Evolutionary conservation across 1,140 invertebrate genomes (phyloP).

Genomic region (Lordiphosa collinella): DNA sequence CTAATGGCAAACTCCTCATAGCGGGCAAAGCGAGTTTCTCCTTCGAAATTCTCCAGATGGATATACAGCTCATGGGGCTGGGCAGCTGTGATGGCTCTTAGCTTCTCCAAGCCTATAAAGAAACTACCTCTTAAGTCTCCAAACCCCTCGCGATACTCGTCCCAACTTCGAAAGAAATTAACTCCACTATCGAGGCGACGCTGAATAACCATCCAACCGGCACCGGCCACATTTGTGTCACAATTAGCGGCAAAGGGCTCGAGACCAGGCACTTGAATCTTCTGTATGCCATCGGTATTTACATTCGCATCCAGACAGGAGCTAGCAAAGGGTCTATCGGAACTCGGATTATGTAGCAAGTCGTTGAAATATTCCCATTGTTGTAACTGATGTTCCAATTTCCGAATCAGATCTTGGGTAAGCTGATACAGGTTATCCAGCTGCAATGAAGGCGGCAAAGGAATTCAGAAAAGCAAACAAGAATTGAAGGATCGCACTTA

Average conservation of each 20-base stretch:
- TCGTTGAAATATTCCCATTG: conserved; percentile 1
- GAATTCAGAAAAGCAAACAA: no score
- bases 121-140: conserved; percentile 83
- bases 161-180: conserved; percentile 84
- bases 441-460: neutral
- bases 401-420: neutral
- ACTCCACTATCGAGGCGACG: conserved; percentile 83
- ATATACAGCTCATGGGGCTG: conserved; percentile 84
- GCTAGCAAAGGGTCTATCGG: neutral
- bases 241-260: conserved; percentile 40
- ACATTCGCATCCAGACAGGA: conserved; percentile 6
- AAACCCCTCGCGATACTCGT: conserved; percentile 84
- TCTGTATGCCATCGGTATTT: conserved; percentile 18
- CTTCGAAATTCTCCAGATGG: conserved; percentile 83
- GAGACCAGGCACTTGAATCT: conserved; percentile 33
- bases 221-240: conserved; percentile 40
- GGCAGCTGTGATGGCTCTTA: conserved; percentile 82
- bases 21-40: conserved; percentile 81
- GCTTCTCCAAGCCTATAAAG: conserved; percentile 83
- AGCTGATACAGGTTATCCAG: neutral
- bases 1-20: conserved; percentile 86
- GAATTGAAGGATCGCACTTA: no score
- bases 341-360: neutral
- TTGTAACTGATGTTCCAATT: neutral
- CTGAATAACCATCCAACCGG: conserved; percentile 84